A percentile compares a stretch with the other conserved stretches of the same genome.
Evolutionary conservation across 2,113 vertebrate genomes (phyloP).

Genomic region (Tragelaphus strepsiceros): DNA sequence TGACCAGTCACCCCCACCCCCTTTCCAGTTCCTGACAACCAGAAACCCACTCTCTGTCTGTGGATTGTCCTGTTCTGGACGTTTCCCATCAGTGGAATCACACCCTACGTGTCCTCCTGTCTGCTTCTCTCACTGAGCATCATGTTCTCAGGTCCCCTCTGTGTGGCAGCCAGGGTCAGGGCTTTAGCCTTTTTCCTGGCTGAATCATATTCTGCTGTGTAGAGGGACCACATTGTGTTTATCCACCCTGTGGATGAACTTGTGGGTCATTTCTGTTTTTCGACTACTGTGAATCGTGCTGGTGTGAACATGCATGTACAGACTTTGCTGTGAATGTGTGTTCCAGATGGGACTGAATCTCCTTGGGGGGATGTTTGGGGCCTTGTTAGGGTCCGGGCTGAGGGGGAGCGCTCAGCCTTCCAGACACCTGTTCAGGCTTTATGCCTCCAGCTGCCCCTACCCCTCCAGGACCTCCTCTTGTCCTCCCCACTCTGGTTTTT

Average conservation of each 20-base stretch:
- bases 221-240: too few species aligned
- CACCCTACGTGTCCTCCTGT: neutral
- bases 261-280: neutral
- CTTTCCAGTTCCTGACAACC: neutral
- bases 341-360: neutral
- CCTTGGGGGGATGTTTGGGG: neutral
- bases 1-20: too few species aligned
- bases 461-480: neutral
- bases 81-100: neutral
- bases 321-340: neutral
- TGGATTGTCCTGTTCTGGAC: neutral
- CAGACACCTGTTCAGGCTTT: neutral
- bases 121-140: neutral
- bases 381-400: neutral
- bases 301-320: neutral
- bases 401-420: neutral
- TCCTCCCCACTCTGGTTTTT: neutral
- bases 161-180: rapidly evolving
- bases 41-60: neutral
- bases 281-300: neutral
- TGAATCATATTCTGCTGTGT: rapidly evolving
- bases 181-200: neutral
- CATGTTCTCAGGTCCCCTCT: rapidly evolving
- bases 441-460: neutral
- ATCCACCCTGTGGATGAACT: neutral